These are phyloP conservation scores for Sternarchorhynchus goeldii DNA, from an alignment of 2,797 vertebrate genomes.

Conservation along the genomic window DNA sequence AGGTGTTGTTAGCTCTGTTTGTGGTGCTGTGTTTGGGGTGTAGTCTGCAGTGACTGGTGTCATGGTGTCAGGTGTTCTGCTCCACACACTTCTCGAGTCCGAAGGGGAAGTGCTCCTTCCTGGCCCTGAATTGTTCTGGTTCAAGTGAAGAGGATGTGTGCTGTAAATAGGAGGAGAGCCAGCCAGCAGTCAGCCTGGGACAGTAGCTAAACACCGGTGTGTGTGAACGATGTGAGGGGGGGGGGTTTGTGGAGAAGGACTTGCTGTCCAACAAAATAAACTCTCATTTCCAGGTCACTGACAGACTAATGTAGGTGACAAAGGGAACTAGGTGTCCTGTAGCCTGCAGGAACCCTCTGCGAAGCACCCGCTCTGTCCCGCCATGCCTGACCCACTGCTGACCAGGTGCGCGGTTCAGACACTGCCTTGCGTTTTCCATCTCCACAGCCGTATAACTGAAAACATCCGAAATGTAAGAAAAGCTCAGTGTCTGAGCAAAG, in stretches of 20 bases:
- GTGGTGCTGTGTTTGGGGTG: constrained; percentile 1
- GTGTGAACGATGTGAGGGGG: constrained; percentile 41
- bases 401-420: neutral
- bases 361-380: neutral
- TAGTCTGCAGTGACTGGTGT: constrained; percentile 21
- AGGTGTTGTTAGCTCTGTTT: neutral
- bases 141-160: constrained; percentile 73
- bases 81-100: constrained; percentile 48
- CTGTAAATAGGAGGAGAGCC: constrained; percentile 65
- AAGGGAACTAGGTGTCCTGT: constrained; percentile 62
- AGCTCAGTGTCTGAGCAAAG: constrained; percentile 19
- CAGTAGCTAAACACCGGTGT: constrained; percentile 57
- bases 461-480: neutral
- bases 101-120: constrained; percentile 68
- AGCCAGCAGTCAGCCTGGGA: constrained; percentile 59
- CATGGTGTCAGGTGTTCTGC: constrained; percentile 2
- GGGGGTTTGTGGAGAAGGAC: neutral
- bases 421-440: neutral
- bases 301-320: constrained; percentile 59
- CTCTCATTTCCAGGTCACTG: constrained; percentile 63
- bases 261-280: constrained; percentile 68
- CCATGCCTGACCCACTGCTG: neutral
- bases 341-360: neutral
- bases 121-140: constrained; percentile 65
- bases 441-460: neutral